These are phyloP conservation scores for Parapristionchus giblindavisi DNA, from an alignment of 2,888 invertebrate species.

Conservation along the genomic window DNA sequence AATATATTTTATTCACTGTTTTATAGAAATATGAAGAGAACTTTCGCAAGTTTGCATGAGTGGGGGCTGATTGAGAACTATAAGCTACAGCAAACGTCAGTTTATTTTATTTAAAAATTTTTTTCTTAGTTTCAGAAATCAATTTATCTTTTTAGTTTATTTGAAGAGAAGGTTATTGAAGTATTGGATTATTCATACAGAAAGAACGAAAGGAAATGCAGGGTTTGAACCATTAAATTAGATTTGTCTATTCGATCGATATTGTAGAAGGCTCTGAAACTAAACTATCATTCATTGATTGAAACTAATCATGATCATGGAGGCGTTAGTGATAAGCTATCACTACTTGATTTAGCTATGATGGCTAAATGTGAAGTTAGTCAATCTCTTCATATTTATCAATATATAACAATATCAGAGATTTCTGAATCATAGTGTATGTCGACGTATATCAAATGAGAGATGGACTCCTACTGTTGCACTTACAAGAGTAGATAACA, in stretches of 20 bases:
- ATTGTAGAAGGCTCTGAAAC: not conserved
- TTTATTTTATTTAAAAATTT: too few relatives aligned
- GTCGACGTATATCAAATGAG: conserved; percentile 18
- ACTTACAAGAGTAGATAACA: not conserved
- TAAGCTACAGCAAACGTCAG: not conserved
- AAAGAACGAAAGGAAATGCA: not conserved
- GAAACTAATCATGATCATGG: not conserved
- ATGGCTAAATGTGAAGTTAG: conserved; percentile 22
- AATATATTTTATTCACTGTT: too few relatives aligned
- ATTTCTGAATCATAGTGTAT: conserved; percentile 24
- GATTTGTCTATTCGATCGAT: not conserved
- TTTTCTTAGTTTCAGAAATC: not conserved
- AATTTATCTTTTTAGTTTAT: not conserved
- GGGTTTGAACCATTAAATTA: not conserved
- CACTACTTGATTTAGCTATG: conserved; percentile 28
- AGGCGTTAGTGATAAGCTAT: not conserved
- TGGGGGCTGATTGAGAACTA: conserved; percentile 14
- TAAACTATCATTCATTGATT: conserved; percentile 14
- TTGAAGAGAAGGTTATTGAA: conserved; percentile 4
- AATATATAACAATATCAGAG: not conserved
- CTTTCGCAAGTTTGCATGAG: conserved; percentile 16
- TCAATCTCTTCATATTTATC: not conserved
- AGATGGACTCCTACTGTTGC: conserved; percentile 21
- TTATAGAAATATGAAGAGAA: too few relatives aligned
- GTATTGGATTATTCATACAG: conserved; percentile 1